Percentiles rank a stretch among this genome's conserved stretches.
Conservation (phyloP, 2,888 invertebrate species). For the Pteria penguin region DNA sequence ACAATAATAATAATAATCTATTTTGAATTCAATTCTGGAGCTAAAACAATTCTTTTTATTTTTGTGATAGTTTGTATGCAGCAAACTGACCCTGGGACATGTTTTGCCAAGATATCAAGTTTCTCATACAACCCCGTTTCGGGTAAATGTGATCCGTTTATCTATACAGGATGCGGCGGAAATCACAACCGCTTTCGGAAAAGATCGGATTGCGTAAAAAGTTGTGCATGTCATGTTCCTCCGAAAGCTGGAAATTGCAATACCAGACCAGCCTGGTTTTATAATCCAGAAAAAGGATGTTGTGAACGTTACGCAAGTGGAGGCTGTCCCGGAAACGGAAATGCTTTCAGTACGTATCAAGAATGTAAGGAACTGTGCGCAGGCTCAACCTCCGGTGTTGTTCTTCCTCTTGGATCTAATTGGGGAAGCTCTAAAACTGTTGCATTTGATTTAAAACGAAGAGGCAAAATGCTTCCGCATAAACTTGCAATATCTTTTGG, state of each 20-base stretch:
- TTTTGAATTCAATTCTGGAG: too few relatives aligned
- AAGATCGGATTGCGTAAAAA: slow-evolving; percentile 19
- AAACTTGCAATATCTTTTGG: slow-evolving; percentile 20
- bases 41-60: too few relatives aligned
- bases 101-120: slow-evolving; percentile 12
- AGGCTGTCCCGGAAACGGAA: slow-evolving; percentile 36
- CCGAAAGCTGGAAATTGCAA: slow-evolving; percentile 31
- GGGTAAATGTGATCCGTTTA: slow-evolving; percentile 34
- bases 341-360: slow-evolving; percentile 28
- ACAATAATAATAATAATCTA: too few relatives aligned
- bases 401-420: slow-evolving; percentile 26
- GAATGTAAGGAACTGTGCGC: slow-evolving; percentile 27
- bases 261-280: slow-evolving; percentile 28
- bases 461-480: slow-evolving; percentile 7
- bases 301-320: slow-evolving; percentile 37
- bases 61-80: slow-evolving; percentile 35
- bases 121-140: slow-evolving; percentile 27
- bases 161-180: slow-evolving; percentile 36
- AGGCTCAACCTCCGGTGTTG: slow-evolving; percentile 15
- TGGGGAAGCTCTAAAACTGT: slow-evolving; percentile 33
- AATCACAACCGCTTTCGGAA: slow-evolving; percentile 36
- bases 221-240: slow-evolving; percentile 35
- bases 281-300: slow-evolving; percentile 32
- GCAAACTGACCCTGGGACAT: slow-evolving; percentile 15
- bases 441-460: slow-evolving; percentile 12